Conservation (phyloP, 2,113 vertebrate genomes). For the Halichoeres trimaculatus region DNA sequence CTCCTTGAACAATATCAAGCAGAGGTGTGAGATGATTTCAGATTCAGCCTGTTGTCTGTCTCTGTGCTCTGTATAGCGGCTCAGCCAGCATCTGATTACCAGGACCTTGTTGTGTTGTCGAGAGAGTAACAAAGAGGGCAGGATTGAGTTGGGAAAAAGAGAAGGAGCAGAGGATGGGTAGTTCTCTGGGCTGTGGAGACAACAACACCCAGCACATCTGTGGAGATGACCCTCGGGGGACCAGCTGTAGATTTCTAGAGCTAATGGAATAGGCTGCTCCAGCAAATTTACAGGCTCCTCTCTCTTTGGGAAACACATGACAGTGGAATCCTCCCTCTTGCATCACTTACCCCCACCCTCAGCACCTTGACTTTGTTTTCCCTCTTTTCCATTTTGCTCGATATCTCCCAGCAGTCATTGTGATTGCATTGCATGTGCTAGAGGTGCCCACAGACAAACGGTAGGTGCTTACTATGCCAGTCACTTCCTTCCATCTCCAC, state of each 20-base stretch:
- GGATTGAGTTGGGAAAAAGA: constrained; percentile 30
- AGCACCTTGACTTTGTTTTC: constrained; percentile 54
- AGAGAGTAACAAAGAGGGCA: constrained; percentile 51
- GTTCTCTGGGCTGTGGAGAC: constrained; percentile 52
- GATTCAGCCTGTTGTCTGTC: constrained; percentile 62
- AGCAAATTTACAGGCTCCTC: constrained; percentile 57
- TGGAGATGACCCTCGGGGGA: constrained; percentile 57
- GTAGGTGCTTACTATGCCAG: constrained; percentile 73
- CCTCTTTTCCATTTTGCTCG: constrained; percentile 40
- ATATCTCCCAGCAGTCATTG: constrained; percentile 33
- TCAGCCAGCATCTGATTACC: constrained; percentile 67
- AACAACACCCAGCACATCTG: constrained; percentile 69
- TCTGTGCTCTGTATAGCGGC: constrained; percentile 32
- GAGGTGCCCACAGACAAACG: constrained; percentile 61
- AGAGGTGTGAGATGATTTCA: constrained; percentile 71
- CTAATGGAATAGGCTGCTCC: constrained; percentile 73
- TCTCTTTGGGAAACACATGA: constrained; percentile 65
- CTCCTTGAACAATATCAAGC: constrained; percentile 76
- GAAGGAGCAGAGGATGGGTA: constrained; percentile 42
- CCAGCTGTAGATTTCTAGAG: constrained; percentile 68
- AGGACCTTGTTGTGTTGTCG: constrained; percentile 63
- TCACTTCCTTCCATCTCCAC: constrained; percentile 69
- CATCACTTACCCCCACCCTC: constrained; percentile 45
- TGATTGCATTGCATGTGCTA: constrained; percentile 36
- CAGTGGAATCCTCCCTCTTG: constrained; percentile 62